Base-by-base conservation (phyloP, 2,113 vertebrate species). In the Hippocampus zosterae region DNA sequence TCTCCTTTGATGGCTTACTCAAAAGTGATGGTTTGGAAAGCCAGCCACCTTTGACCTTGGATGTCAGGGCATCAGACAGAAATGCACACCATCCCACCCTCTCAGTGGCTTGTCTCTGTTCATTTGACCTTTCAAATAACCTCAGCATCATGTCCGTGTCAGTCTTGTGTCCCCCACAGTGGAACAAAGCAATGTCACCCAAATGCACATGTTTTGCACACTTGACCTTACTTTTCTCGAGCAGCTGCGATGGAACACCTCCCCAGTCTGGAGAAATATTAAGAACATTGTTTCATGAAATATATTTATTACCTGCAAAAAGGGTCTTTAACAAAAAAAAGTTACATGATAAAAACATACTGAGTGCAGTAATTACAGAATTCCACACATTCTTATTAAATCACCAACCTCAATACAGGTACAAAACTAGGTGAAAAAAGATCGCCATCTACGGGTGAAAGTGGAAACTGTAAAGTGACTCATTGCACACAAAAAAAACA, bases 21-120 rank as follows among this genome's bases (percentile, higher is more conserved):
- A 8, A 83, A 79, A 73, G 73, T 74, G 83, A 82, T 74, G 69
- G 83, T 85, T 85, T 87, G 79, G 78, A 85, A 87, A 74, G 76
- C 79, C 74, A 74, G 76, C 79, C 74, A 77, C 75, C 72, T 85
- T 75, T 87, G 83, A 89, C 86, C 84, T 67, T 69, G 84, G 76
- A 79, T 23, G 48, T 70, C 29, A 33, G 57, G 27, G 57, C 59
- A 76, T 40, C 61, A 68, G 74, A 71, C 57, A 70, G 74, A 71
- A 81, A 50, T 46, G 72, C 71, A 77, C 69, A 52, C 42, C n/a
- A 46, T 21, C 53, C 53, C 8, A 3, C 8, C 66, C 64, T 73
- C 66, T 72, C 67, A 37, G 74, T 77, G 67, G 50, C 53, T 64
- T 16, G 70, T 75, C 68, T 77, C 78, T 72, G 71, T 67, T 63